A percentile compares a stretch with the other conserved stretches of the same genome.
Evolutionary conservation across 2,888 invertebrate genomes (phyloP).

Genomic region (Yponomeuta sedellus): DNA sequence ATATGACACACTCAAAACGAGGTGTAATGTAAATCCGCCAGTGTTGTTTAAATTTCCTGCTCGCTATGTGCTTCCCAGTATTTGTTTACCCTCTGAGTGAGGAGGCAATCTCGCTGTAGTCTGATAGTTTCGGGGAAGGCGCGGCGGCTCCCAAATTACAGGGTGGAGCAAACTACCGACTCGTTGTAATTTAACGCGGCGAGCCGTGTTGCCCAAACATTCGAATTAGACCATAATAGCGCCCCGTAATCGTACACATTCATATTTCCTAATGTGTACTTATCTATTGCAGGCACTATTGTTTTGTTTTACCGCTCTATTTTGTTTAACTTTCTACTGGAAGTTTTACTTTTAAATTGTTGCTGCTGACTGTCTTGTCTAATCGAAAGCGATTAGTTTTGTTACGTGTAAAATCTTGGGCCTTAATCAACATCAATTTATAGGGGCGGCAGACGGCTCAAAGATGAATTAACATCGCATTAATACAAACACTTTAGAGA

Average conservation of each 20-base stretch:
- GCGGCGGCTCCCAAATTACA: conserved; percentile 59
- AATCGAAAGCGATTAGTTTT: not conserved
- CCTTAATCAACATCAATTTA: conserved; percentile 1
- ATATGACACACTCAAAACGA: no score
- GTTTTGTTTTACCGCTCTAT: conserved; percentile 6
- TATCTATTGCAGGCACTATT: conserved; percentile 1
- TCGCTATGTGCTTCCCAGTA: conserved; percentile 4
- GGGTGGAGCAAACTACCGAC: conserved; percentile 49
- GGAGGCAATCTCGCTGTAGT: conserved; percentile 3
- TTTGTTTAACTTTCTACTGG: conserved; percentile 2
- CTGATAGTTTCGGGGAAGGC: conserved; percentile 50
- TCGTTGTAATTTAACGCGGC: conserved; percentile 56
- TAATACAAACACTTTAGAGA: conserved; percentile 3
- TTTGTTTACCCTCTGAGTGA: conserved; percentile 29
- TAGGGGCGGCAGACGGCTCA: conserved; percentile 3
- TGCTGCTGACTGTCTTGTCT: not conserved
- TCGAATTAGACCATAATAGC: conserved; percentile 65
- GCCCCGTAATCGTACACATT: conserved; percentile 26
- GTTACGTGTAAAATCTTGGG: not conserved
- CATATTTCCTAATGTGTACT: conserved; percentile 13
- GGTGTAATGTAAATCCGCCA: not conserved
- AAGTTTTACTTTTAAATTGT: conserved; percentile 5
- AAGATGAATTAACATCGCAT: conserved; percentile 3
- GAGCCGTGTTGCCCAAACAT: conserved; percentile 56
- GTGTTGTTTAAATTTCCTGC: not conserved